These are phyloP conservation scores for Glareola pratincola DNA, from an alignment of 2,113 vertebrate species.

Conservation along the genomic window DNA sequence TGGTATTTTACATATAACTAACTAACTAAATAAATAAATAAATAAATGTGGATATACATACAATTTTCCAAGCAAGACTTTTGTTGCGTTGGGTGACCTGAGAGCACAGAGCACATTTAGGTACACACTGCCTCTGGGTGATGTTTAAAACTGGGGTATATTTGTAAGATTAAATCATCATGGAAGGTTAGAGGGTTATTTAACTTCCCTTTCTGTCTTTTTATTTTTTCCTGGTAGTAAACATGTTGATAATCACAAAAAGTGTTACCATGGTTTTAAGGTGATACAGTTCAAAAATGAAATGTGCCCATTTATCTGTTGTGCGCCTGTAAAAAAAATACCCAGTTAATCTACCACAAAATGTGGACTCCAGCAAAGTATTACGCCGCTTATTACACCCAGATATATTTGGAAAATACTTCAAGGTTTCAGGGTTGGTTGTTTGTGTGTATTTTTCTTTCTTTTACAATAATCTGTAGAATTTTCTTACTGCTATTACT, in stretches of 20 bases:
- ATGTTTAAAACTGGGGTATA: neutral
- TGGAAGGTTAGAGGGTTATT: neutral
- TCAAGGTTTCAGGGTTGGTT: neutral
- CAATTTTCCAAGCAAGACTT: neutral
- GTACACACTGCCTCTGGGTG: neutral
- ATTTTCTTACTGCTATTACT: neutral
- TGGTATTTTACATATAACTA: too few species aligned
- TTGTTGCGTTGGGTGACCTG: neutral
- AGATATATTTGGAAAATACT: neutral
- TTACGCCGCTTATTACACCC: rapidly evolving
- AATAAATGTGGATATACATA: too few species aligned
- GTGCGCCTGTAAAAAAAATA: neutral
- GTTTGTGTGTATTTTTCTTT: neutral
- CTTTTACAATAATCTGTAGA: neutral
- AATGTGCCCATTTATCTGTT: neutral
- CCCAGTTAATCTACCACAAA: neutral
- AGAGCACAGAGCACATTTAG: neutral
- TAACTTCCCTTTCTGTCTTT: neutral
- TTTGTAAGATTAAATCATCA: neutral
- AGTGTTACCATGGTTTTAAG: neutral
- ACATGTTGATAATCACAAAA: neutral
- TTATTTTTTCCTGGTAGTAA: neutral
- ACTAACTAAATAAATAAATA: neutral
- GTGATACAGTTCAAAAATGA: neutral
- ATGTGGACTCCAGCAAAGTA: neutral